A percentile compares a stretch with the other conserved stretches of the same genome.
Conservation (phyloP, 2,888 invertebrate genomes). For the Carabus problematicus region DNA sequence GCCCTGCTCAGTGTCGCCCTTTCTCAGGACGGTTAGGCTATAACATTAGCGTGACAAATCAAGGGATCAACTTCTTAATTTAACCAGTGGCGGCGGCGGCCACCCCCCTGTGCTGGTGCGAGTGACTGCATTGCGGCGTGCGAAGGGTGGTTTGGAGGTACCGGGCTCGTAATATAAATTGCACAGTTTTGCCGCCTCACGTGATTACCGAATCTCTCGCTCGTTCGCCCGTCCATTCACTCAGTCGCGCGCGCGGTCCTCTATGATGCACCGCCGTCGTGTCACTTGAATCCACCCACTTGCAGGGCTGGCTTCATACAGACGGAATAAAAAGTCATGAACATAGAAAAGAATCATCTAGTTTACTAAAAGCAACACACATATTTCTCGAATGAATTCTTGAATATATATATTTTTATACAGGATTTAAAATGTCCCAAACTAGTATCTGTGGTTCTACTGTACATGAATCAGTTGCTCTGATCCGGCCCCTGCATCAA, state of each 20-base stretch:
- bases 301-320: constrained; percentile 27
- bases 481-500: constrained; percentile 51
- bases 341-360: constrained; percentile 11
- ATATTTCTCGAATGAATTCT: too few relatives aligned
- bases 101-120: not conserved
- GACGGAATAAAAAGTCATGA: constrained; percentile 26
- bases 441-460: constrained; percentile 41
- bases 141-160: constrained; percentile 38
- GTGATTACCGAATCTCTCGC: constrained; percentile 50
- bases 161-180: constrained; percentile 52
- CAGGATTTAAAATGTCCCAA: too few relatives aligned
- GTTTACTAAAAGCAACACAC: too few relatives aligned
- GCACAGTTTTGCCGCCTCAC: constrained; percentile 58
- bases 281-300: constrained; percentile 45
- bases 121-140: not conserved
- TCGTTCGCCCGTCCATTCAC: constrained; percentile 16
- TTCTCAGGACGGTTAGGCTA: constrained; percentile 9
- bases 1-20: not conserved
- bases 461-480: constrained; percentile 1
- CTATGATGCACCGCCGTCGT: constrained; percentile 9
- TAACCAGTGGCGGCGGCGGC: constrained; percentile 52
- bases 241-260: not conserved
- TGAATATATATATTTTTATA: too few relatives aligned
- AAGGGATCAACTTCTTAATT: constrained; percentile 58
- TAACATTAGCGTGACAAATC: constrained; percentile 40